phyloP scores from a whole-genome alignment of 2,888 invertebrate genomes.

The Netelia virgata region DNA sequence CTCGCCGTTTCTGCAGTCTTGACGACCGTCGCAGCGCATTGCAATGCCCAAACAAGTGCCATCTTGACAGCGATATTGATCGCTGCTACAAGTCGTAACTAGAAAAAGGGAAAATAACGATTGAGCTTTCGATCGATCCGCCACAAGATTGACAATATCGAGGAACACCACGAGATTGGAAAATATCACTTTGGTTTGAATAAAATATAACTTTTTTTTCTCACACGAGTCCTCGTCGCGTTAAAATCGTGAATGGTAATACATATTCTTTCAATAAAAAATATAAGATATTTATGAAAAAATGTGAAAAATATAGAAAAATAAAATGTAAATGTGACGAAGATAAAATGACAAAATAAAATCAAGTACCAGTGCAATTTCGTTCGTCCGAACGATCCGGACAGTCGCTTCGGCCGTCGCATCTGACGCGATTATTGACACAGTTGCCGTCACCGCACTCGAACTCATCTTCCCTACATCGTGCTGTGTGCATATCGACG shows the following conservation, averaged over 20 bases:
- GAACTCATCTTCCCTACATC: slow-evolving; percentile 86
- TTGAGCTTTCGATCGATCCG: slow-evolving; percentile 24
- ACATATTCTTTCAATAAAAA: slow-evolving; percentile 25
- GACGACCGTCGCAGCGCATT: slow-evolving; percentile 85
- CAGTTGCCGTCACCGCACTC: slow-evolving; percentile 86
- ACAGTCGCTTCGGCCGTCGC: slow-evolving; percentile 86
- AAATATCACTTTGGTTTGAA: not conserved
- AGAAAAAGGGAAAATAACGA: slow-evolving; percentile 69
- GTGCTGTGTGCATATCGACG: slow-evolving; percentile 69
- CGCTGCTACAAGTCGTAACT: slow-evolving; percentile 84
- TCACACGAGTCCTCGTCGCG: slow-evolving; percentile 31
- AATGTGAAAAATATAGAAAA: slow-evolving; percentile 25
- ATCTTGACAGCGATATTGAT: slow-evolving; percentile 87
- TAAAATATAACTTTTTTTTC: not conserved
- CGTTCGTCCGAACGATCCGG: slow-evolving; percentile 87
- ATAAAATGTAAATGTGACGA: slow-evolving; percentile 20
- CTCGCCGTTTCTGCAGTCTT: slow-evolving; percentile 87
- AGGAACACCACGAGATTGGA: not conserved
- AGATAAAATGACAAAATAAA: slow-evolving; percentile 56
- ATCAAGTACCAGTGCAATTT: slow-evolving; percentile 84
- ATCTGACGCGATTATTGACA: slow-evolving; percentile 85
- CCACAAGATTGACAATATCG: not conserved
- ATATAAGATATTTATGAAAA: not conserved
- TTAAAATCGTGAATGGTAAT: slow-evolving; percentile 2
- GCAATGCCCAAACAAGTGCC: slow-evolving; percentile 86